Evolutionary conservation across 2,888 invertebrate genomes (phyloP), one percentile per base, ranked within the genome.

Genomic region (Chymomyza caudatula): DNA sequence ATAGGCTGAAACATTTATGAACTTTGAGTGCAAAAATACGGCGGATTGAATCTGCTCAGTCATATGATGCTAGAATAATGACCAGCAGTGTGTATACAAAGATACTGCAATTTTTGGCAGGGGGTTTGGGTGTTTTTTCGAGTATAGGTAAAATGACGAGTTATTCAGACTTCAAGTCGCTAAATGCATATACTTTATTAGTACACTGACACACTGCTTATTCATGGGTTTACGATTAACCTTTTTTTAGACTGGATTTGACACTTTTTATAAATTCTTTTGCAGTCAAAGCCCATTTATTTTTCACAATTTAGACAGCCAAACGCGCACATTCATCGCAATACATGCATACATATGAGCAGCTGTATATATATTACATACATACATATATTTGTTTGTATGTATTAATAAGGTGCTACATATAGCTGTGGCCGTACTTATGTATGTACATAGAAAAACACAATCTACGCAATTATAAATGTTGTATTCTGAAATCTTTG

Each of bases 391-490:
- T 44, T 3, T 17, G n/a, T 5, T 6, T 47, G 29, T 47, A 19
- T 17, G 47, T 47, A 47, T 47, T 17, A 6, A 19, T n/a, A 47
- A 47, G 47, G 15, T 47, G 47, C 47, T 47, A 19, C 47, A 47
- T 47, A 15, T 47, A 54, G 29, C 60, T 29, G 42, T 57, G 19
- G 37, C n/a, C n/a, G 43, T 59, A 62, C 59, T 60, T 42, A 56
- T 47, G 59, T 60, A 62, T 47, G 49, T 23, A 51, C 25, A 49
- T 65, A 62, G 49, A 37, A 37, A 53, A 53, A 63, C 52, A 63
- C 51, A 61, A 70, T 73, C 81, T 80, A 80, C 80, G 80, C 80
- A 80, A 78, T 80, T 69, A 59, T 60, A 67, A 70, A 70, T 64
- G 52, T 69, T 85, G 74, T 22, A 20, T 20, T 52, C 60, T 57